Evolutionary conservation across 1,140 invertebrate species (phyloP).

Genomic region (Bathynomus jamesi): DNA sequence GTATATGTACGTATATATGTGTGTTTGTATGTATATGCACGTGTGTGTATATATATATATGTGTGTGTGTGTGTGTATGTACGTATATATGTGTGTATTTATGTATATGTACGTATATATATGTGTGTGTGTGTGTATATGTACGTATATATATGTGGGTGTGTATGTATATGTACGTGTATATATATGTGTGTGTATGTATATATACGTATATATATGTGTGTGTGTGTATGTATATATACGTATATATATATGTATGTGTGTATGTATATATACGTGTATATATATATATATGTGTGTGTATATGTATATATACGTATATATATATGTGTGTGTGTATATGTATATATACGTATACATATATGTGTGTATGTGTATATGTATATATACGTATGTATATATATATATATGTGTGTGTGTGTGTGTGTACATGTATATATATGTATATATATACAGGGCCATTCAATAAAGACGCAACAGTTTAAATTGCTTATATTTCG

Average conservation of each 20-base stretch:
- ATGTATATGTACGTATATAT: neutral
- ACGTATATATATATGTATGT: neutral
- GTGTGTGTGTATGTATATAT: neutral
- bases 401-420: no score
- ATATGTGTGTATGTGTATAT: no score
- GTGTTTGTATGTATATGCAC: neutral
- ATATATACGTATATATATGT: neutral
- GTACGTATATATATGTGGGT: neutral
- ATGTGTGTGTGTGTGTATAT: neutral
- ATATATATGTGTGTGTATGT: neutral
- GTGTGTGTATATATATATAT: neutral
- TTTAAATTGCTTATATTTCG: no score
- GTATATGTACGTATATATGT: neutral
- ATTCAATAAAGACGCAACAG: no score
- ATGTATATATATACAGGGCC: no score
- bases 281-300: neutral
- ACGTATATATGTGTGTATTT: neutral
- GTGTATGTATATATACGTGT: neutral
- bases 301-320: no score
- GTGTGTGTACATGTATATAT: no score
- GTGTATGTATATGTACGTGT: neutral
- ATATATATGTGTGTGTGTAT: no score
- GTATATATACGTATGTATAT: no score
- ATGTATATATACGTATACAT: no score
- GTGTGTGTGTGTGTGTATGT: neutral